Percentiles rank a stretch among this genome's conserved stretches.
Conservation (phyloP, 2,888 invertebrate species). For the Dryobota labecula region DNA sequence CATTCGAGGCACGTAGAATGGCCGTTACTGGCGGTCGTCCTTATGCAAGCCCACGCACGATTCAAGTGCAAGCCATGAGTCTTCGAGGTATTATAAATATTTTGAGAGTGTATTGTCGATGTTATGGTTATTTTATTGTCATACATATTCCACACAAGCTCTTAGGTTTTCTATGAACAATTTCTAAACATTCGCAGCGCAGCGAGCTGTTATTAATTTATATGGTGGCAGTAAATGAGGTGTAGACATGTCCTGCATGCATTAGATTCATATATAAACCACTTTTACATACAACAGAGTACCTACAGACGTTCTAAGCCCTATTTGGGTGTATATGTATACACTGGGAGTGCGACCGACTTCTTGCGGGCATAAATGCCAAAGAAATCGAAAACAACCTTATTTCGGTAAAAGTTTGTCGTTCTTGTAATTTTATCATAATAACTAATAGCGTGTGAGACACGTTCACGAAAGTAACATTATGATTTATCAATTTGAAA, state of each 20-base stretch:
- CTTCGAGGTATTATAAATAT: slow-evolving; percentile 61
- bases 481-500: slow-evolving; percentile 49
- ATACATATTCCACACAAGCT: slow-evolving; percentile 48
- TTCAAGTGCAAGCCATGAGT: slow-evolving; percentile 69
- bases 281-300: neutral
- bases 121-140: slow-evolving; percentile 62
- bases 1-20: slow-evolving; percentile 78
- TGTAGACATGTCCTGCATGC: slow-evolving; percentile 14
- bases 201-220: slow-evolving; percentile 30
- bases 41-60: slow-evolving; percentile 81
- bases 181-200: slow-evolving; percentile 28
- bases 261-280: neutral
- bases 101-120: slow-evolving; percentile 56
- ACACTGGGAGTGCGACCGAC: slow-evolving; percentile 38
- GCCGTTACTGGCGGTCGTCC: slow-evolving; percentile 77
- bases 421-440: slow-evolving; percentile 48
- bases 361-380: slow-evolving; percentile 58
- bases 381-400: slow-evolving; percentile 60
- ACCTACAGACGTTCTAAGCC: slow-evolving; percentile 1
- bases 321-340: slow-evolving; percentile 17
- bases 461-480: slow-evolving; percentile 45
- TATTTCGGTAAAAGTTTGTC: slow-evolving; percentile 47
- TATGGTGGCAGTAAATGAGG: slow-evolving; percentile 19
- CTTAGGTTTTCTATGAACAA: slow-evolving; percentile 36
- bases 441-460: slow-evolving; percentile 32